These are phyloP conservation scores for Bombus sylvicola DNA, from an alignment of 1,140 invertebrate genomes.

Conservation along the genomic window DNA sequence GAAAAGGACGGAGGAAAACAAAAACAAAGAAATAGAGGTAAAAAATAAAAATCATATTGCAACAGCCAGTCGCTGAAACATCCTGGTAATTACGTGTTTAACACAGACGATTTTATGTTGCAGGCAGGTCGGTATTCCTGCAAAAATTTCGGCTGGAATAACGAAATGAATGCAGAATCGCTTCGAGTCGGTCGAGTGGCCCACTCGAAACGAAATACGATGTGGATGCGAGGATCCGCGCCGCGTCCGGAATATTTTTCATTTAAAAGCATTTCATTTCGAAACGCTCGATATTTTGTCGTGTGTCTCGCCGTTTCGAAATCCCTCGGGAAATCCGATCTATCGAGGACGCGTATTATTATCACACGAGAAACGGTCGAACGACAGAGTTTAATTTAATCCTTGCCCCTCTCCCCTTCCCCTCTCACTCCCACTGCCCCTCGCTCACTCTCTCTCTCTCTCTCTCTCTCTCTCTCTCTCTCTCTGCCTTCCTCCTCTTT, in stretches of 20 bases:
- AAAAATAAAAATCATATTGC: conserved; percentile 1
- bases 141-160: conserved; percentile 64
- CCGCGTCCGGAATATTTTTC: conserved; percentile 63
- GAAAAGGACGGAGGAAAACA: neutral
- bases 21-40: neutral
- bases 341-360: conserved; percentile 33
- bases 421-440: no score
- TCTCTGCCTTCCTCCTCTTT: neutral
- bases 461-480: neutral
- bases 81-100: conserved; percentile 60
- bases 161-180: conserved; percentile 71
- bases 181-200: conserved; percentile 61
- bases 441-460: neutral
- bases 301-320: conserved; percentile 57
- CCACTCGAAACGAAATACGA: conserved; percentile 68
- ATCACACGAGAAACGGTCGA: neutral
- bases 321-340: conserved; percentile 49
- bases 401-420: neutral
- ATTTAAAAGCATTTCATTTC: conserved; percentile 70
- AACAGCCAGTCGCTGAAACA: neutral
- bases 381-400: conserved; percentile 40
- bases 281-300: conserved; percentile 55
- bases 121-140: conserved; percentile 15
- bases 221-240: conserved; percentile 64
- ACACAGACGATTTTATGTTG: conserved; percentile 56